phyloP scores from a whole-genome alignment of 2,113 vertebrate genomes.

The Scophthalmus maximus region DNA sequence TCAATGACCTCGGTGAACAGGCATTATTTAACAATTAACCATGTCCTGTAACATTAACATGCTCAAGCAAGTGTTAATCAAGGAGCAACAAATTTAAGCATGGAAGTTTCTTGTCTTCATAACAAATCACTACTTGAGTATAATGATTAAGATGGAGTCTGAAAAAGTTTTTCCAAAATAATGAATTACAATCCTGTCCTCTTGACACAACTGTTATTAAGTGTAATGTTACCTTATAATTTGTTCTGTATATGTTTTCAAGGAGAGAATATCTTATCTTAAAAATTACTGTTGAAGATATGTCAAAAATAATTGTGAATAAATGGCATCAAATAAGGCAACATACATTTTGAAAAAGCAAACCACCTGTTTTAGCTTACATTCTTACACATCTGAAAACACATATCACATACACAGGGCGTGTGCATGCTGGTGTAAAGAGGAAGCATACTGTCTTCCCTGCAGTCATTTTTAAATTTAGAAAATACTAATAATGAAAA shows the following conservation, averaged over 20 bases:
- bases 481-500: too few species aligned
- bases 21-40: conserved; percentile 10
- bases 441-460: too few species aligned
- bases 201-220: background rate
- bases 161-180: background rate
- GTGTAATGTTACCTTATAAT: background rate
- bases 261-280: background rate
- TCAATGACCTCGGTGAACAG: conserved; percentile 36
- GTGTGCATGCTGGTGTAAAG: too few species aligned
- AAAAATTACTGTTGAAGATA: background rate
- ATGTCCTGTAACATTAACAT: conserved; percentile 2
- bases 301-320: too few species aligned
- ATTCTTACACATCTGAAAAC: too few species aligned
- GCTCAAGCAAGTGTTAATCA: background rate
- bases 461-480: too few species aligned
- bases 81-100: background rate
- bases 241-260: background rate
- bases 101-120: too few species aligned
- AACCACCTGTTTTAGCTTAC: too few species aligned
- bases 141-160: background rate
- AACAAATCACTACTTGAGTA: too few species aligned
- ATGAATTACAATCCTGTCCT: background rate
- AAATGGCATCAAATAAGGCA: too few species aligned
- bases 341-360: too few species aligned
- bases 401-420: too few species aligned